Evolutionary conservation across 2,113 vertebrate species (phyloP), one percentile per base, ranked within the genome.

Genomic region (Cnemophilus loriae): DNA sequence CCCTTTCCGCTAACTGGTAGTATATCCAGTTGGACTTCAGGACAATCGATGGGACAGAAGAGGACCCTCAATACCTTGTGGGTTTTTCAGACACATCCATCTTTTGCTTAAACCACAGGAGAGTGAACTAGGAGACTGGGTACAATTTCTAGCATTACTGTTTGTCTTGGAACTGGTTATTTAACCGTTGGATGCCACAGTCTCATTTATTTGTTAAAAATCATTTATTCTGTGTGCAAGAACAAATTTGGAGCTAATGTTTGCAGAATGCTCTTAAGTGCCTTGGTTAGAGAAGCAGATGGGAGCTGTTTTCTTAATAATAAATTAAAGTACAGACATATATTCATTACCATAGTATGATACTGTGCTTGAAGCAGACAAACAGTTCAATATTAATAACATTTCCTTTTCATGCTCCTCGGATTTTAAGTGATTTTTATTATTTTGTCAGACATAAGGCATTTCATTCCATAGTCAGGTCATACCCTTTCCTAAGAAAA

Each of bases 91-190:
- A 82, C 37, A 42, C n/a, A 87, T 49, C 47, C 55, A 24, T 68
- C 63, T 68, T 84, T 63, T 46, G 23, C 44, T 83, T 19, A 42
- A 88, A 55, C 12, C 35, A 21, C 20, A 26, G 33, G 21, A 64
- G 24, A 13, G 23, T 14, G 57, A 57, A 39, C 41, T 5, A 55
- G 55, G 33, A 81, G 42, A 18, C 7, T 0, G 0, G 28, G 24
- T 26, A 49, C 2, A 1, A 68, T 42, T 92, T 79, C 61, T 26
- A 68, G 42, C 52, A 39, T 0, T 5, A 75, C 41, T 61, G 12
- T 75, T 90, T 83, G 7, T 37, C 55, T 87, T 52, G 47, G 47
- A 74, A 60, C 11, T 61, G 32, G 26, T 75, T 55, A n/a, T 81
- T 95, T 82, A 87, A 82, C 47, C 47, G 32, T 57, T 82, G 37